Conservation (phyloP, 2,797 vertebrate genomes). For the Malurus leucopterus region DNA sequence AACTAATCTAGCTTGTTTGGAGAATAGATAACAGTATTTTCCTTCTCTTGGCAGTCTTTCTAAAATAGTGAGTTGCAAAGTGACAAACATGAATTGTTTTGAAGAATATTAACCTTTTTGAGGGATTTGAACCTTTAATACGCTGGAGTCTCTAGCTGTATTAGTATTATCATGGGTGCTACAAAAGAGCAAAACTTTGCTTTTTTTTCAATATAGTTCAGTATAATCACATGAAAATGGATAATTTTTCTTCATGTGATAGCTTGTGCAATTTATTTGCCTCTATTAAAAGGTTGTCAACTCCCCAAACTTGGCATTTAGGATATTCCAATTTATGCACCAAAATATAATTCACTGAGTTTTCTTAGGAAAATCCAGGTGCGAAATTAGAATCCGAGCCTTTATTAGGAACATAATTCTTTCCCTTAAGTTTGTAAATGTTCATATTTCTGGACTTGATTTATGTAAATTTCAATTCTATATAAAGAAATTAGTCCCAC, state of each 20-base stretch:
- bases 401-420: background rate
- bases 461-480: background rate
- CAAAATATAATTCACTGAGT: background rate
- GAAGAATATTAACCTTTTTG: background rate
- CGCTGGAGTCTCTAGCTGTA: background rate
- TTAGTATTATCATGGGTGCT: background rate
- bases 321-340: background rate
- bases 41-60: background rate
- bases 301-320: background rate
- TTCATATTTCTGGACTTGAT: background rate
- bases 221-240: background rate
- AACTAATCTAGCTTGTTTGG: background rate
- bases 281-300: background rate
- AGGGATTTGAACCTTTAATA: background rate
- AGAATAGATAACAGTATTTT: background rate
- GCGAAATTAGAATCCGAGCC: background rate
- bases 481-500: background rate
- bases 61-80: background rate
- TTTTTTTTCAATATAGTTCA: background rate
- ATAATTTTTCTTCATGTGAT: background rate
- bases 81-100: background rate
- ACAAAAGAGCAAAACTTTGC: background rate
- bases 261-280: background rate
- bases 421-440: background rate
- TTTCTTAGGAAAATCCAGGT: background rate